These are phyloP conservation scores for Phengaris alcon DNA, from an alignment of 2,888 invertebrate genomes.

Conservation along the genomic window DNA sequence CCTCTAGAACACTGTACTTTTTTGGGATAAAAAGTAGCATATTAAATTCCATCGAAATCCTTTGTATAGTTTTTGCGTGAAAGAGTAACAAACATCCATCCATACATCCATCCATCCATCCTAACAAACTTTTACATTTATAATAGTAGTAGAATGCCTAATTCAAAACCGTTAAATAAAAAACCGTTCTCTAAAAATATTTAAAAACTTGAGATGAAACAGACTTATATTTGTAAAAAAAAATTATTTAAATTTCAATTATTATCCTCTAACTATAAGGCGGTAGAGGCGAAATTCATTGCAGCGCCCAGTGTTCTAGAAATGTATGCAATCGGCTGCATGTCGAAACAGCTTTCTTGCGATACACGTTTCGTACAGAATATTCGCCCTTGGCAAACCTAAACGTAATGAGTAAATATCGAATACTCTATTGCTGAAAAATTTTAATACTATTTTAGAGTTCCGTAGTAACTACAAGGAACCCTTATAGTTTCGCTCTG, in stretches of 20 bases:
- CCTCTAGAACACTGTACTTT: no score
- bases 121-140: no score
- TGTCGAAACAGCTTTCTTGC: slow-evolving; percentile 26
- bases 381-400: slow-evolving; percentile 25
- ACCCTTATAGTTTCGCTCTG: no score
- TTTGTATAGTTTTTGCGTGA: no score
- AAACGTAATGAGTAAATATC: slow-evolving; percentile 18
- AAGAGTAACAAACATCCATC: no score
- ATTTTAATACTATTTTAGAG: background rate
- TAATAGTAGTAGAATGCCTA: no score
- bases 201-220: background rate
- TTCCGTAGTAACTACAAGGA: no score
- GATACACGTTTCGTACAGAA: slow-evolving; percentile 19
- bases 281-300: background rate
- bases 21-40: no score
- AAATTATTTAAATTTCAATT: background rate
- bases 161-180: background rate
- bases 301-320: slow-evolving; percentile 14
- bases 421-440: background rate
- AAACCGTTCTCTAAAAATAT: background rate
- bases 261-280: background rate
- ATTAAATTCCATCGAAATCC: no score
- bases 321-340: slow-evolving; percentile 4
- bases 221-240: background rate
- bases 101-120: no score